phyloP scores from a whole-genome alignment of 2,888 invertebrate genomes.

The Aplocera efformata region DNA sequence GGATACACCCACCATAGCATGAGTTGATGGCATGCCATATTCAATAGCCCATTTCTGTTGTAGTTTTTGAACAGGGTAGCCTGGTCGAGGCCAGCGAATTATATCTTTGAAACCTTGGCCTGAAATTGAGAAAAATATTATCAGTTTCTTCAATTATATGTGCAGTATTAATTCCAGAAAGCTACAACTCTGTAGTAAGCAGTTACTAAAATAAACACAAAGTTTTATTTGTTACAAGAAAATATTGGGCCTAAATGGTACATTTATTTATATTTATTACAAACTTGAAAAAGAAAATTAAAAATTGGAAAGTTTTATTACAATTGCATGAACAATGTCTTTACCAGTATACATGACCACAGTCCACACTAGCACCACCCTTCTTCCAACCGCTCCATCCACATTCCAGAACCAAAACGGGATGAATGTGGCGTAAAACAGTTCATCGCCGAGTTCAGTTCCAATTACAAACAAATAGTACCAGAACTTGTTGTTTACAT shows the following conservation, averaged over 20 bases:
- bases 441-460: constrained; percentile 93
- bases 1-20: constrained; percentile 94
- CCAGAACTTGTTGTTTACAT: constrained; percentile 87
- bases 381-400: constrained; percentile 91
- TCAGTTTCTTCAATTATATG: not conserved
- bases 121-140: constrained; percentile 45
- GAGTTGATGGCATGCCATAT: constrained; percentile 97
- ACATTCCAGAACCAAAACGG: constrained; percentile 98
- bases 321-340: constrained; percentile 11
- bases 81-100: constrained; percentile 91
- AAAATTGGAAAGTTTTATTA: too few species aligned
- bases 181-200: too few species aligned
- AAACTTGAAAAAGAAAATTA: too few species aligned
- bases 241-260: too few species aligned
- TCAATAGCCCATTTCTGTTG: constrained; percentile 94
- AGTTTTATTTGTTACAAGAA: too few species aligned
- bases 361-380: constrained; percentile 91
- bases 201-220: too few species aligned
- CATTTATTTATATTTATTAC: too few species aligned
- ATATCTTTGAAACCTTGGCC: constrained; percentile 95
- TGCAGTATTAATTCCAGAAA: too few species aligned
- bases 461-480: constrained; percentile 92
- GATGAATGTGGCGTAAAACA: constrained; percentile 94
- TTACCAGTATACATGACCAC: constrained; percentile 91
- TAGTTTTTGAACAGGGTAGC: constrained; percentile 90